Evolutionary conservation across 2,113 vertebrate species (phyloP), one percentile per base, ranked within the genome.

Genomic region (Onychorhynchus coronatus): DNA sequence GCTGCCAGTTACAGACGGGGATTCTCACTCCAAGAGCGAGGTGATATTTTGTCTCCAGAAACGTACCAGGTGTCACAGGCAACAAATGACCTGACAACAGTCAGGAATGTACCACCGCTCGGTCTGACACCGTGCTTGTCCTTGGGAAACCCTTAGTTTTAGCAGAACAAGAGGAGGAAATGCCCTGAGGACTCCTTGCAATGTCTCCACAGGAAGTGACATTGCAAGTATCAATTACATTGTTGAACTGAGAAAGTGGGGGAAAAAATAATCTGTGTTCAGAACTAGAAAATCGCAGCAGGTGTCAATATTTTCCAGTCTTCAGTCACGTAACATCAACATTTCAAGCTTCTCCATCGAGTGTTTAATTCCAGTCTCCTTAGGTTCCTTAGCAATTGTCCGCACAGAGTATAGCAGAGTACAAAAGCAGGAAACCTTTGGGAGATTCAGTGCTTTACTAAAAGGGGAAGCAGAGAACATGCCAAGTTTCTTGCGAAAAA

Each of bases 141-240:
- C 75, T 78, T 3, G 28, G 41, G 87, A 93, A 92, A 63, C 27
- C 55, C 56, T 49, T 47, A 31, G 53, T 80, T 93, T 93, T 52
- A 81, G 75, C 61, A 80, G 53, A 83, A 76, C 74, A 89, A 80
- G 93, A 68, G 59, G 67, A 94, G 68, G 65, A 94, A 95, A 66
- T 52, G 44, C 68, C 70, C 88, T 25, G 46, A 91, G 85, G 33
- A 23, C 77, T 91, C 71, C 46, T 87, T 41, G 33, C 27, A 72
- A 53, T 0, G 0, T 79, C 93, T 95, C 74, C 35, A 53, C 53
- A 66, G 94, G 78, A 96, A 94, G 80, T 79, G 65, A 71, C 2
- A 3, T 47, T 63, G 31, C 65, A 71, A 72, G 49, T 86, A 86
- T 49, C 4, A 9, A 77, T 47, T 68, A 81, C 31, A 25, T 37